Conservation (phyloP, 1,140 invertebrate genomes). For the Tribolium castaneum region DNA sequence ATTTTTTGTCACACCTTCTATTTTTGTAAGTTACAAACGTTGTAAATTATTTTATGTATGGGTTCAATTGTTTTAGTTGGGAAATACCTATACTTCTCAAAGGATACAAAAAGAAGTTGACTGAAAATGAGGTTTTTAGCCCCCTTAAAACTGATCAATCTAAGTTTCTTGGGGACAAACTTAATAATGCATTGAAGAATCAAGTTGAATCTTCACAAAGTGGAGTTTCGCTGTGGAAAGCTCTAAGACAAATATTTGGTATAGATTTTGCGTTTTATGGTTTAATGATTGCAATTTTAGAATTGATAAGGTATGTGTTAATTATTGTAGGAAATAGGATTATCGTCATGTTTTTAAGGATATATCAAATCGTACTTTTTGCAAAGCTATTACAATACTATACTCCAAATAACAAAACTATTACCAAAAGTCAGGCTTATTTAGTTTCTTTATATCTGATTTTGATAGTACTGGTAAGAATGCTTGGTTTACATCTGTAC, state of each 20-base stretch:
- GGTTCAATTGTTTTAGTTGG: conserved; percentile 53
- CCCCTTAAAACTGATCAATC: conserved; percentile 47
- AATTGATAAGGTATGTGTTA: conserved; percentile 2
- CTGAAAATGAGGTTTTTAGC: conserved; percentile 51
- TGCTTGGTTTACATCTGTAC: conserved; percentile 80
- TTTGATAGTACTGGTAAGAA: conserved; percentile 74
- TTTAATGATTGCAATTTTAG: conserved; percentile 43
- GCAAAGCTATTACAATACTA: conserved; percentile 40
- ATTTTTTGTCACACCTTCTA: conserved; percentile 43
- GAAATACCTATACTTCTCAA: conserved; percentile 54
- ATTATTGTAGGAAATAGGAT: background rate
- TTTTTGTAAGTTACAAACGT: conserved; percentile 45
- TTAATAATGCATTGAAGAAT: conserved; percentile 68
- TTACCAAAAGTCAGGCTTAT: conserved; percentile 67
- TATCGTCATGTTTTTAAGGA: conserved; percentile 31
- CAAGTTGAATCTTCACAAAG: conserved; percentile 56
- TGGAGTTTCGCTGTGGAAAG: conserved; percentile 60
- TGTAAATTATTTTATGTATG: background rate
- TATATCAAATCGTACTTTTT: conserved; percentile 41
- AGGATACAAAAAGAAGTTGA: conserved; percentile 50
- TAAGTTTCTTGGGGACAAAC: conserved; percentile 66
- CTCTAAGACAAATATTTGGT: conserved; percentile 49
- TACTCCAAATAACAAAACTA: background rate
- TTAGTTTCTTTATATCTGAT: conserved; percentile 75
- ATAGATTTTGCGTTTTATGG: conserved; percentile 44